These are phyloP conservation scores for Salvelinus sp. DNA, from an alignment of 2,113 vertebrate species.

Conservation along the genomic window DNA sequence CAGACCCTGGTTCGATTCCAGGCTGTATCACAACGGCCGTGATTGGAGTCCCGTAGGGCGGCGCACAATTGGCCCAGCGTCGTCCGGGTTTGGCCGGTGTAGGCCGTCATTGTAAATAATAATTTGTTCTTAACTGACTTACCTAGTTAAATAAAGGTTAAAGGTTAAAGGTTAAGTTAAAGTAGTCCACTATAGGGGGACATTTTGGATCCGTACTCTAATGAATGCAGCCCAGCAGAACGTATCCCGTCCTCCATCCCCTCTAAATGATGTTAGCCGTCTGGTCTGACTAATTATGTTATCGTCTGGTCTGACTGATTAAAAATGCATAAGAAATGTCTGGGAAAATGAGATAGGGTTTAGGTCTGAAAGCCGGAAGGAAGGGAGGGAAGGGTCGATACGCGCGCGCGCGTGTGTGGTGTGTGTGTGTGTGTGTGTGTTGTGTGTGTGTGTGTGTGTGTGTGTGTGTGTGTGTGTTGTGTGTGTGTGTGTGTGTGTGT, in stretches of 20 bases:
- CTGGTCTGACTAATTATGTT: slow-evolving; percentile 46
- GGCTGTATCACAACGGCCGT: too few relatives aligned
- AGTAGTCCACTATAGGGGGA: too few relatives aligned
- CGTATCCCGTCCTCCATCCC: slow-evolving; percentile 39
- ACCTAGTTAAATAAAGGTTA: too few relatives aligned
- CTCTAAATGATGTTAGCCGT: slow-evolving; percentile 66
- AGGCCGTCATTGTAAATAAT: too few relatives aligned
- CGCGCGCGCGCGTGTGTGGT: background rate
- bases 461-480: slow-evolving; percentile 11
- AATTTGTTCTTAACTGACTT: too few relatives aligned
- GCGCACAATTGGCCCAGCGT: too few relatives aligned
- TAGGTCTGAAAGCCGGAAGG: slow-evolving; percentile 70
- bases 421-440: slow-evolving; percentile 10
- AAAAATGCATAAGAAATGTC: slow-evolving; percentile 74
- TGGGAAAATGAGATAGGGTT: slow-evolving; percentile 62
- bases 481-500: slow-evolving; percentile 10
- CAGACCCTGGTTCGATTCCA: too few relatives aligned
- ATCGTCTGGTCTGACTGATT: slow-evolving; percentile 45
- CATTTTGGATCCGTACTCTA: too few relatives aligned
- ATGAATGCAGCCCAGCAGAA: slow-evolving; percentile 46
- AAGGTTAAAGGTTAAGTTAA: too few relatives aligned
- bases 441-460: too few relatives aligned
- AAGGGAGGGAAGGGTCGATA: slow-evolving; percentile 66
- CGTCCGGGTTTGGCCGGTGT: too few relatives aligned
- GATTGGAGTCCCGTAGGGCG: too few relatives aligned